phyloP scores from a whole-genome alignment of 1,140 invertebrate genomes.

The Rhagoletis pomonella region DNA sequence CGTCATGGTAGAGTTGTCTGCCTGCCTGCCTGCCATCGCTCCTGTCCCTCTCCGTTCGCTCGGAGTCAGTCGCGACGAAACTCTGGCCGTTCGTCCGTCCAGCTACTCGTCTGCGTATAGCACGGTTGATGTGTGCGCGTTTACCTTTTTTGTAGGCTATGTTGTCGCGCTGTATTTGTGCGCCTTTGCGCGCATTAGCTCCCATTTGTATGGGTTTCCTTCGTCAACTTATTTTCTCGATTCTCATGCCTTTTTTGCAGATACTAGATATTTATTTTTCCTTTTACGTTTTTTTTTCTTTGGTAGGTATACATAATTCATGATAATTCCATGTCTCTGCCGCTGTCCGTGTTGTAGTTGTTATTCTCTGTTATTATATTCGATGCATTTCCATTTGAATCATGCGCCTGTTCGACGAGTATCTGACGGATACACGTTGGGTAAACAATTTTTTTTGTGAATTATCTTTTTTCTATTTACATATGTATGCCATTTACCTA shows the following conservation, averaged over 20 bases:
- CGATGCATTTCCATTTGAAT: background rate
- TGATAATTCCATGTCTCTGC: conserved; percentile 15
- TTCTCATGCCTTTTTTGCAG: conserved; percentile 1
- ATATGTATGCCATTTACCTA: background rate
- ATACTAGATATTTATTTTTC: conserved; percentile 35
- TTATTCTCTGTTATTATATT: conserved; percentile 8
- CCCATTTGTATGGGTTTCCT: background rate
- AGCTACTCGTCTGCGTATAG: background rate
- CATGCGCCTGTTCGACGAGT: conserved; percentile 13
- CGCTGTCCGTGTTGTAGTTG: background rate
- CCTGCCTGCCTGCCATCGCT: background rate
- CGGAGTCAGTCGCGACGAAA: no score
- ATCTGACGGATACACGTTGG: conserved; percentile 35
- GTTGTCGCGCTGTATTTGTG: background rate
- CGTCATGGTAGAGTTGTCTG: conserved; percentile 37
- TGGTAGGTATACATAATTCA: conserved; percentile 17
- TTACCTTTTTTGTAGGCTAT: conserved; percentile 42
- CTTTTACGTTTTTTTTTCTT: background rate
- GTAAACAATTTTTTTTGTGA: conserved; percentile 47
- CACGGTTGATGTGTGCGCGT: background rate
- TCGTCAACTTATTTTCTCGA: background rate
- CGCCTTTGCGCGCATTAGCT: background rate
- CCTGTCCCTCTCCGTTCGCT: background rate
- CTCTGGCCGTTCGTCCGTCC: background rate
- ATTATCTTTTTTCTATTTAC: conserved; percentile 9